Percentiles rank a stretch among this genome's conserved stretches.
Evolutionary conservation across 2,797 vertebrate genomes (phyloP).

Genomic region (Pelodytes ibericus): DNA sequence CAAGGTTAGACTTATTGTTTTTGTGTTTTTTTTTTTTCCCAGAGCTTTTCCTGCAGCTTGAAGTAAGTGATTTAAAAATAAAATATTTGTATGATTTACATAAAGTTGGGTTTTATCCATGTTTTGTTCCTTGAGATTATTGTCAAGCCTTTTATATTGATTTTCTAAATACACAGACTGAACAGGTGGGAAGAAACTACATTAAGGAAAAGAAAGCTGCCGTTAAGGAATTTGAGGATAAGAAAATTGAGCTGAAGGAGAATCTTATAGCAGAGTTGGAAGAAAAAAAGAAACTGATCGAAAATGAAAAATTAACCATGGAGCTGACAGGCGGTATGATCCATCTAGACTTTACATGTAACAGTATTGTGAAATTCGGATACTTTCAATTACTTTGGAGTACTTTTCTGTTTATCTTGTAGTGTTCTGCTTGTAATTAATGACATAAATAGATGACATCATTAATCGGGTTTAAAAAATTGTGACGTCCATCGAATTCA

Average conservation of each 20-base stretch:
- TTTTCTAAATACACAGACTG: constrained; percentile 74
- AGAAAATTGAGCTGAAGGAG: constrained; percentile 97
- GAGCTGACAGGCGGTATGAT: constrained; percentile 92
- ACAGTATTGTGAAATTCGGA: too few species aligned
- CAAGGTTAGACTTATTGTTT: too few species aligned
- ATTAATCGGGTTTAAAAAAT: too few species aligned
- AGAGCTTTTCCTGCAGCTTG: constrained; percentile 96
- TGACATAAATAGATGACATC: too few species aligned
- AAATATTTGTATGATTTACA: background rate
- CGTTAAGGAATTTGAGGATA: constrained; percentile 98
- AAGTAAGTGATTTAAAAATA: constrained; percentile 88
- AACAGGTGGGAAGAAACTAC: constrained; percentile 97
- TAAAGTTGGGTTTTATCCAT: too few species aligned
- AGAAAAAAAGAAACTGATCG: constrained; percentile 99
- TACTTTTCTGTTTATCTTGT: too few species aligned
- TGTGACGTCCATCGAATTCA: too few species aligned
- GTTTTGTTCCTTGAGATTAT: too few species aligned
- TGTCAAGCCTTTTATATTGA: constrained; percentile 18
- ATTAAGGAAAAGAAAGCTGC: constrained; percentile 98
- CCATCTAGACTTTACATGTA: background rate
- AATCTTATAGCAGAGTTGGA: constrained; percentile 95
- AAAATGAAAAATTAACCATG: constrained; percentile 98
- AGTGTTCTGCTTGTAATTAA: too few species aligned
- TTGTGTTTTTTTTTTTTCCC: constrained; percentile 62
- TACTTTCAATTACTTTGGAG: too few species aligned